phyloP scores from a whole-genome alignment of 2,113 vertebrate species.

The Chaetops frenatus region DNA sequence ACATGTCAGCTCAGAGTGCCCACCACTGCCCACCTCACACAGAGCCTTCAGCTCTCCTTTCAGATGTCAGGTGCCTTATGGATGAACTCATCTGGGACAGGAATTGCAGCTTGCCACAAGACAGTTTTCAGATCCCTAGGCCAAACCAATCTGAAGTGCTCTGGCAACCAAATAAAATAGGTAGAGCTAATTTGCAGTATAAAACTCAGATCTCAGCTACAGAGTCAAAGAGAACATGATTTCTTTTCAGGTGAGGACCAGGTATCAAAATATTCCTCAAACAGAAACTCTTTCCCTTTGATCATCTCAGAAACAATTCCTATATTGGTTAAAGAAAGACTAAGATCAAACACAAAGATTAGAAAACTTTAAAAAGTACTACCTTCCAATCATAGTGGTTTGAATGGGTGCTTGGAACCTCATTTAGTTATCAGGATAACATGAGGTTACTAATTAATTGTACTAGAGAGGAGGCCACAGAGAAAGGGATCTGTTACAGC shows the following conservation, averaged over 20 bases:
- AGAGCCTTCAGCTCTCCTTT: not conserved
- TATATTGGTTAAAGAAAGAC: not conserved
- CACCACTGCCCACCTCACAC: not conserved
- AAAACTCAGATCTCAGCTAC: not conserved
- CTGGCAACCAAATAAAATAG: not conserved
- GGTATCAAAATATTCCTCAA: not conserved
- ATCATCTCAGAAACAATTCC: not conserved
- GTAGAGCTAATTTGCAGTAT: not conserved
- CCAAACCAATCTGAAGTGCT: not conserved
- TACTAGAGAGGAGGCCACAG: not conserved
- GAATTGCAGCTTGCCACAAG: not conserved
- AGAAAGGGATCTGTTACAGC: not conserved
- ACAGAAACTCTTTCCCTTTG: not conserved
- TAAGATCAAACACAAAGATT: not conserved
- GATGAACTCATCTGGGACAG: not conserved
- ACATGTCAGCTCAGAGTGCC: not conserved
- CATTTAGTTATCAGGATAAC: not conserved
- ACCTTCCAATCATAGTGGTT: not conserved
- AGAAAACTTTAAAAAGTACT: rapidly evolving
- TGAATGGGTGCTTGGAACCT: not conserved
- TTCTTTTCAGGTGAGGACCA: not conserved
- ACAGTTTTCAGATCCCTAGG: not conserved
- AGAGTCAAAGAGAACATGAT: not conserved
- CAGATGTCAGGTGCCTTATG: rapidly evolving
- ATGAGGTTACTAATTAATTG: not conserved